phyloP scores from a whole-genome alignment of 1,140 invertebrate species.

The Heliconius eleuchia region DNA sequence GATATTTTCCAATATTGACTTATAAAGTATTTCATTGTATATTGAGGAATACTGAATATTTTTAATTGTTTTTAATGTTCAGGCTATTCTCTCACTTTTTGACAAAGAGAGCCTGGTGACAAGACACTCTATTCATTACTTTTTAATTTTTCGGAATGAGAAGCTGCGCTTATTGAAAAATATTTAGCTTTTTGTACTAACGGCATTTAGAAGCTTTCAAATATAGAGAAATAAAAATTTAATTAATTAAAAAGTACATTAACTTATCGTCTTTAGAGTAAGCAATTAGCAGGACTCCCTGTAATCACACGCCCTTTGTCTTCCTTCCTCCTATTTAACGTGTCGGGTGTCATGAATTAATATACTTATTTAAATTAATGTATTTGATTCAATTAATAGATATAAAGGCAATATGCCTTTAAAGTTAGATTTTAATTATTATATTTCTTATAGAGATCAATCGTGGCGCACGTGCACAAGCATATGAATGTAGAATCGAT shows the following conservation, averaged over 20 bases:
- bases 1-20: constrained; percentile 1
- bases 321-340: not conserved
- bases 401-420: too few relatives aligned
- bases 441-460: too few relatives aligned
- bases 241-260: not conserved
- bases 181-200: too few relatives aligned
- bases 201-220: too few relatives aligned
- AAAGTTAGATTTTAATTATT: too few relatives aligned
- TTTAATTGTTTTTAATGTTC: not conserved
- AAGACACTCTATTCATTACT: too few relatives aligned
- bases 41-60: not conserved
- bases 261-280: not conserved
- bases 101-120: too few relatives aligned
- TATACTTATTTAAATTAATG: not conserved
- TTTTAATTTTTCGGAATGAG: too few relatives aligned
- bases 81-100: not conserved
- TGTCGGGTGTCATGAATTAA: not conserved
- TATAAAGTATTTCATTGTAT: not conserved
- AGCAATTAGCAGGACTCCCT: not conserved
- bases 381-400: not conserved
- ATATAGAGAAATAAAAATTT: too few relatives aligned
- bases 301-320: not conserved
- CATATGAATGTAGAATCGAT: too few relatives aligned
- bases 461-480: too few relatives aligned
- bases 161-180: too few relatives aligned